Evolutionary conservation across 1,140 invertebrate genomes (phyloP), one percentile per base, ranked within the genome.

Genomic region (Drosophila teissieri): DNA sequence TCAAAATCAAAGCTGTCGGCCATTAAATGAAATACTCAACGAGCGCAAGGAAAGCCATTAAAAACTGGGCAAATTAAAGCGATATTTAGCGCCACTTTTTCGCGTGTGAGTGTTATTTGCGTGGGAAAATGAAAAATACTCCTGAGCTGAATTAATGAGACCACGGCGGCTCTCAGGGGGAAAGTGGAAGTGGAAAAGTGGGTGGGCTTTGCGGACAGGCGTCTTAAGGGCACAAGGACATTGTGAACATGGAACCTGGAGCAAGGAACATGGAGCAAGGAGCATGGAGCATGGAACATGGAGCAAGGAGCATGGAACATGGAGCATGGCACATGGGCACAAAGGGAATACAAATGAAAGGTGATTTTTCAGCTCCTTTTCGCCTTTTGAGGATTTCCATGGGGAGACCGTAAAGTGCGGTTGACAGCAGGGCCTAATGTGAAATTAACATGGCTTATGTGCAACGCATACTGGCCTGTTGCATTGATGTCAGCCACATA

Each of bases 261-360:
- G 8, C 31, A 10, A 0, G 27, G 6, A 7, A 10, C 31, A 10
- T 2, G 27, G 27, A 8, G 0, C 27, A 8, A 0, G 27, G 27
- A 8, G 2, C 27, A 8, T 8, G 27, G 31, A 8, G 6, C 27
- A 31, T 7, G 27, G 27, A 31, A 8, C 31, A 10, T 0, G 27
- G 6, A 7, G 3, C 31, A 10, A 0, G 27, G 27, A 8, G 0
- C 27, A 8, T 0, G 27, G 27, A 8, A 0, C 27, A 8, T 8
- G 27, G 27, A 2, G 2, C 27, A 31, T 8, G 27, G 27, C 1
- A 2, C 27, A 8, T 2, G 37, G 37, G 11, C 61, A 65, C 77
- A 85, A 76, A 77, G 45, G 61, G 77, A 80, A 85, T 85, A 85
- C 61, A 86, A 85, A 86, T 81, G 82, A 68, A 57, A 58, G 57